Evolutionary conservation across 2,888 invertebrate genomes (phyloP), one percentile per base, ranked within the genome.

Genomic region (Saturnia japonica): DNA sequence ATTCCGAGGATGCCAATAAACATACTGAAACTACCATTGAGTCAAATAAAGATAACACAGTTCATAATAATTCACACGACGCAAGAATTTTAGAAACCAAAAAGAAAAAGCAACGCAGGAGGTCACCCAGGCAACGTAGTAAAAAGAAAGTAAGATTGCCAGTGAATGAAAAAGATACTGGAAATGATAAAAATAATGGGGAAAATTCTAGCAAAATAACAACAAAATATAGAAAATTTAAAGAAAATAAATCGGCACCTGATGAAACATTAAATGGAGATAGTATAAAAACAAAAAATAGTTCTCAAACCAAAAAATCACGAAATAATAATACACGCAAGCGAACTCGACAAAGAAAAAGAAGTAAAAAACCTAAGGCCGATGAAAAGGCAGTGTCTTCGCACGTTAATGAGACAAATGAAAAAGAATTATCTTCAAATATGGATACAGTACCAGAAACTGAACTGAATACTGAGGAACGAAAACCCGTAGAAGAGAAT

Each of bases 1-100:
- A 19, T 51, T 19, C 8, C 75, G 43, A 68, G 25, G 19, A 60
- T 12, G 62, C 60, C 28, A 75, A 43, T 62, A 75, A 72, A 68
- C 64, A 74, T 70, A 72, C 62, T 57, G 67, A 64, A 64, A 40
- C 6, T 64, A 19, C n/a, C n/a, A 19, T 16, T 64, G 40, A 64
- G 6, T 12, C 40, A 40, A 40, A 40, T 64, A 42, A 34, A n/a
- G 64, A 64, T 9, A 16, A 19, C 25, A 11, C 11, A 42, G 6
- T 4, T 60, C 6, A 60, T 60, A 60, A 16, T 25, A 60, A 2
- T 14, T 28, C 14, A 25, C 25, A 25, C 6, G 28, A 28, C 3
- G 28, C 28, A 60, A 9, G 25, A 25, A 19, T 9, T 16, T 0
- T 16, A 12, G 42, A 69, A 11, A 8, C 0, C 42, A 70, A 14